Conservation (phyloP, 2,113 vertebrate species). For the Rhombomys opimus region DNA sequence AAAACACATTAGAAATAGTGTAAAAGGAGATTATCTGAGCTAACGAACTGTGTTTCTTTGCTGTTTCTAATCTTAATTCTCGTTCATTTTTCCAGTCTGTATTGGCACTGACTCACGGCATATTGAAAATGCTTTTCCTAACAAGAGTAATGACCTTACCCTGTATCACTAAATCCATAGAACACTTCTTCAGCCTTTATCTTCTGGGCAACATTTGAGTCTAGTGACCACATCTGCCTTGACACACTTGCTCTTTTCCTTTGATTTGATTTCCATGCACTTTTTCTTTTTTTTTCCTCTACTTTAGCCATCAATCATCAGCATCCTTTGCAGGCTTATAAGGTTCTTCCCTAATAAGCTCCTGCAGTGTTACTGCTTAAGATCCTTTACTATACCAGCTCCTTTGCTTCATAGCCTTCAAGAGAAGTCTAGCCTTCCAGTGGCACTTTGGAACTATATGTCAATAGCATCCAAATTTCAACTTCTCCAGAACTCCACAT, state of each 20-base stretch:
- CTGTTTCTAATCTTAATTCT: neutral
- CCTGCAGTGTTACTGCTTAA: neutral
- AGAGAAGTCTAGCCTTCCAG: neutral
- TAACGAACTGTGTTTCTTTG: neutral
- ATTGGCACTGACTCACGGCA: neutral
- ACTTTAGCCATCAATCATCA: neutral
- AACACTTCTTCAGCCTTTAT: neutral
- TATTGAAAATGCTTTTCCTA: neutral
- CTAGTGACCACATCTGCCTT: neutral
- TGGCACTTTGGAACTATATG: neutral
- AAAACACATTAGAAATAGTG: neutral
- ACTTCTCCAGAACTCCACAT: neutral
- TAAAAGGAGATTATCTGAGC: neutral
- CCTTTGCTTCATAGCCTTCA: neutral
- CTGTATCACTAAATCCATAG: neutral
- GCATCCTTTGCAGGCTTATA: neutral
- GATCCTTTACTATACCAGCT: neutral
- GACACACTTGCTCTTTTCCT: neutral
- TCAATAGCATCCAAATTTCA: neutral
- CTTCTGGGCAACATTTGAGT: neutral
- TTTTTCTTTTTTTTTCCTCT: neutral
- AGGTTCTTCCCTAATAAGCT: neutral
- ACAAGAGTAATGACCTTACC: neutral
- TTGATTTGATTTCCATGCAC: neutral
- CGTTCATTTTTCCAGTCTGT: neutral